phyloP scores from a whole-genome alignment of 1,140 invertebrate species.

The Araneus ventricosus region DNA sequence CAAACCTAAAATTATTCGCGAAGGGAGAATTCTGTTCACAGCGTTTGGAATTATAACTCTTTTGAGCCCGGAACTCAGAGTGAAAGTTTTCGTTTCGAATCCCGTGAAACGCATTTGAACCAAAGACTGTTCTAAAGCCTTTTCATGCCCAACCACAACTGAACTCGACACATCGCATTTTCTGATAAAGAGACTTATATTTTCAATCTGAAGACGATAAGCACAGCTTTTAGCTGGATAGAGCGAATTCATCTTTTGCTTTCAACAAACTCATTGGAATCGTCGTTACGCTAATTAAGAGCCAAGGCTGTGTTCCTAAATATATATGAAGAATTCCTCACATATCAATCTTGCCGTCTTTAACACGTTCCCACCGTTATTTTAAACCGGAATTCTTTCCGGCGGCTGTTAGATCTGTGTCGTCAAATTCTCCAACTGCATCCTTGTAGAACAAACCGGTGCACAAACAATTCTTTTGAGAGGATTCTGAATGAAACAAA shows the following conservation, averaged over 20 bases:
- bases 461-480: neutral
- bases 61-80: neutral
- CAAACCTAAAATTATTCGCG: neutral
- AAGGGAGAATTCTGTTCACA: neutral
- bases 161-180: neutral
- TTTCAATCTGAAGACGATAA: neutral
- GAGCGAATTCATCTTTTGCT: neutral
- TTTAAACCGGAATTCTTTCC: neutral
- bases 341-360: neutral
- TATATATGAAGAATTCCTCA: neutral
- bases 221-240: neutral
- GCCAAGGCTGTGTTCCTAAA: neutral
- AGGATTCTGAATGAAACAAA: neutral
- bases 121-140: neutral
- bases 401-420: neutral
- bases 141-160: neutral
- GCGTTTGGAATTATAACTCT: constrained; percentile 17
- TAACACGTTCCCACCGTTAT: neutral
- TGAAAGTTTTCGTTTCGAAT: constrained; percentile 3
- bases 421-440: neutral
- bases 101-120: too few relatives aligned
- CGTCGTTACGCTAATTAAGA: neutral
- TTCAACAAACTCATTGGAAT: neutral
- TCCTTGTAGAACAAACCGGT: neutral
- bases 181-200: neutral